Evolutionary conservation across 1,140 invertebrate genomes (phyloP), one percentile per base, ranked within the genome.

Genomic region (Cherax destructor): DNA sequence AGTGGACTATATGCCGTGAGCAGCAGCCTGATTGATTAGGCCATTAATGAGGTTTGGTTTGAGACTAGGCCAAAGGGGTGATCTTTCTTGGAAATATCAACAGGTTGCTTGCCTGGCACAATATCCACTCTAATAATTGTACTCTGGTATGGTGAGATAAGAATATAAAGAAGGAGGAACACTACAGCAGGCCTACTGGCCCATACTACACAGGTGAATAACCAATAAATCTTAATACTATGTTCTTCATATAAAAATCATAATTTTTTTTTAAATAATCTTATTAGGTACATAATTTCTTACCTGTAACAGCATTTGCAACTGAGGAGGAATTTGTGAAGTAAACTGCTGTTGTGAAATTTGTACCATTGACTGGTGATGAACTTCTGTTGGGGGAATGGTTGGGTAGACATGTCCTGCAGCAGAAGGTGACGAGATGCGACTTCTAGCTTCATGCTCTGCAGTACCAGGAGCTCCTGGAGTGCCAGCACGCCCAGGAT

Each of bases 301-400:
- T 93, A 97, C 96, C 95, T 96, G 95, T 65, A 98, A 95, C 30
- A 98, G 94, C 95, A 96, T 97, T 78, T 97, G 95, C 79, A 98
- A 95, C 41, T 97, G 97, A 61, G 96, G 96, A 84, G 96, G 96
- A 61, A 97, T 96, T 94, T 97, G 97, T 93, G 96, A 96, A 24
- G 96, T 96, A 94, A 97, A 96, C 56, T 97, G 96, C 92, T 97
- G 97, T 78, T 96, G 96, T 59, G 95, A 95, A 4, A 96, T 95
- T 93, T 95, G 96, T 72, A 95, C 94, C 81, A 95, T 96, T 30
- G 95, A 94, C 74, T 95, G 95, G 85, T 95, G 94, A 30, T 95
- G 95, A 3, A 91, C 85, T 50, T 92, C 92, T 50, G 74, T 74
- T 30, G 91, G 93, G 30, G 90, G 89, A 74, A 93, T 92, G 92